Evolutionary conservation across 2,888 invertebrate species (phyloP).

Genomic region (Hirtodrosophila trivittata): DNA sequence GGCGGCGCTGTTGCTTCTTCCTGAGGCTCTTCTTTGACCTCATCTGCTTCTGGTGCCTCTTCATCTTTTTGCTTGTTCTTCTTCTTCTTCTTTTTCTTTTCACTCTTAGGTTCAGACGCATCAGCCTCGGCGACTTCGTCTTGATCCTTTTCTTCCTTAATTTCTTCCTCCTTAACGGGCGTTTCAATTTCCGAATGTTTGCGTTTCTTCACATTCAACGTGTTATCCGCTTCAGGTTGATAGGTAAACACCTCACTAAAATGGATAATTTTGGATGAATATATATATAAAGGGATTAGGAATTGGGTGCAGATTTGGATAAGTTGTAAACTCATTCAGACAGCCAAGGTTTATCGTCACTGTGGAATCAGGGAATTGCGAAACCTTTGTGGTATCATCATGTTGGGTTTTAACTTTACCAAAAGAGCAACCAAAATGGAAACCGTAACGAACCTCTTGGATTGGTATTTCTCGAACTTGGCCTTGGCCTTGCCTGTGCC

Average conservation of each 20-base stretch:
- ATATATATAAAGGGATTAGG: constrained; percentile 10
- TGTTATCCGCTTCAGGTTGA: constrained; percentile 91
- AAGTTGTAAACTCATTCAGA: constrained; percentile 63
- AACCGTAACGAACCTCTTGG: constrained; percentile 79
- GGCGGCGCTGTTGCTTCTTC: constrained; percentile 33
- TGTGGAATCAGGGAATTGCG: constrained; percentile 78
- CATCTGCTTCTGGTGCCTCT: constrained; percentile 55
- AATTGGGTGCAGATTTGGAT: constrained; percentile 1
- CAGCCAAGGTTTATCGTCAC: constrained; percentile 82
- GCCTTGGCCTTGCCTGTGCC: constrained; percentile 95
- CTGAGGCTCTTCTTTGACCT: constrained; percentile 30
- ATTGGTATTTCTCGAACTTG: constrained; percentile 96
- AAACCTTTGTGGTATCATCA: constrained; percentile 84
- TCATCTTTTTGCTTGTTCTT: constrained; percentile 78
- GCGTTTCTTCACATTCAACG: constrained; percentile 86
- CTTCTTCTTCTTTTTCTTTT: constrained; percentile 82
- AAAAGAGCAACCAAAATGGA: background rate
- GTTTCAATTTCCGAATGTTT: constrained; percentile 85
- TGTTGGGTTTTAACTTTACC: constrained; percentile 41
- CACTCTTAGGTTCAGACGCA: constrained; percentile 49
- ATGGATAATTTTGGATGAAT: constrained; percentile 8
- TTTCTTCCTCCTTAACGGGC: constrained; percentile 52
- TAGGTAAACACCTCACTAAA: constrained; percentile 91
- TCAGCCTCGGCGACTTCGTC: constrained; percentile 27
- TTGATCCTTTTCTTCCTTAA: constrained; percentile 15